phyloP scores from a whole-genome alignment of 2,797 vertebrate genomes.

The Margarornis squamiger region DNA sequence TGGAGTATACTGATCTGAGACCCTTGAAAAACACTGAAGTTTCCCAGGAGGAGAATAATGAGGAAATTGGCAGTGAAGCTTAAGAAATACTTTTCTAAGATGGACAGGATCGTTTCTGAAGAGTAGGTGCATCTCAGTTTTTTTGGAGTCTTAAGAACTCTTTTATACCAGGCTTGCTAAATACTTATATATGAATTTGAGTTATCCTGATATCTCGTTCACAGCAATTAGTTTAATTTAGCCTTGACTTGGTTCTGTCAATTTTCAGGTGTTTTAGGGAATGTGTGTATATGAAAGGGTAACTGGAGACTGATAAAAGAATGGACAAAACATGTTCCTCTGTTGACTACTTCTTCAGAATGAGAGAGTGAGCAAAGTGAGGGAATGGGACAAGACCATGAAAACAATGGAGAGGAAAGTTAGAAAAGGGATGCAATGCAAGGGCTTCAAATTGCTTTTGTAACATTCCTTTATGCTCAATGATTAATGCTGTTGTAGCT shows the following conservation, averaged over 20 bases:
- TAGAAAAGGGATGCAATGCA: neutral
- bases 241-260: neutral
- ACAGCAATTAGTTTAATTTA: neutral
- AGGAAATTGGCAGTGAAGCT: neutral
- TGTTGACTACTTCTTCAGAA: neutral
- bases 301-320: neutral
- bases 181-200: neutral
- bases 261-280: neutral
- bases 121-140: neutral
- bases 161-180: neutral
- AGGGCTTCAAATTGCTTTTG: neutral
- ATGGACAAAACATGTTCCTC: fast-evolving
- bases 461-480: neutral
- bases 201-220: neutral
- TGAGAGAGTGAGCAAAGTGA: neutral
- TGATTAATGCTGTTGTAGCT: neutral
- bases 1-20: neutral
- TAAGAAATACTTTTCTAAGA: neutral
- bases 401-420: neutral
- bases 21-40: neutral
- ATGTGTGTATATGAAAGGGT: neutral
- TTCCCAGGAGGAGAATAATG: neutral
- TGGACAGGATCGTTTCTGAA: neutral
- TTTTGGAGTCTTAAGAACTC: neutral
- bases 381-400: neutral